Conservation (phyloP, 1,140 invertebrate species). For the Drosophila virilis region DNA sequence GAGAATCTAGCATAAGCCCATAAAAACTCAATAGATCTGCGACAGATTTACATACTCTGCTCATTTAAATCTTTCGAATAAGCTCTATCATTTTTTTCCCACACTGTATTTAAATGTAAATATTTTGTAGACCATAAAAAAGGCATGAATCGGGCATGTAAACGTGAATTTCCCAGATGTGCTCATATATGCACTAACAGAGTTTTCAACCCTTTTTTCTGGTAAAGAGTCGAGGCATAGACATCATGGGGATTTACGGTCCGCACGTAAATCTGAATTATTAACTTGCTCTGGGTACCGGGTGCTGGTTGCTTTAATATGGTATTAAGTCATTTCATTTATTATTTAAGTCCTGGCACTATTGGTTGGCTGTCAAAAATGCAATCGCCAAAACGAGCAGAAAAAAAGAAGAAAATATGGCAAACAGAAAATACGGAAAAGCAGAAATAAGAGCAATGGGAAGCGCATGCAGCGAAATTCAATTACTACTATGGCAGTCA, state of each 20-base stretch:
- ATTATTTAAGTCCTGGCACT: constrained; percentile 68
- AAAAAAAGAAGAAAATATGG: constrained; percentile 3
- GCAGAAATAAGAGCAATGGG: constrained; percentile 23
- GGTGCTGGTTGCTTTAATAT: constrained; percentile 64
- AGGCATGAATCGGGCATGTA: not conserved
- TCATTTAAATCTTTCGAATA: no score
- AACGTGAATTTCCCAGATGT: constrained; percentile 13
- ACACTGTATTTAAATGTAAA: not conserved
- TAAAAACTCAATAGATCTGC: no score
- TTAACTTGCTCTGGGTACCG: constrained; percentile 48
- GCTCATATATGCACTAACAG: constrained; percentile 19
- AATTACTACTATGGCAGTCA: constrained; percentile 58
- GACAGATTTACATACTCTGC: no score
- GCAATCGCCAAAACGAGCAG: constrained; percentile 31
- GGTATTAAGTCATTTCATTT: constrained; percentile 77
- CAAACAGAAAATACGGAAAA: constrained; percentile 12
- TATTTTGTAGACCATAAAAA: not conserved
- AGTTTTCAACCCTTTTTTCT: constrained; percentile 22
- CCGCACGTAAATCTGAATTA: constrained; percentile 51
- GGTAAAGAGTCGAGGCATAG: constrained; percentile 44
- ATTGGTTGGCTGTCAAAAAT: constrained; percentile 70
- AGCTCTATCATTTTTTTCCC: no score
- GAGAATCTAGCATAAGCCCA: no score
- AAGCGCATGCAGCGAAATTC: constrained; percentile 67
- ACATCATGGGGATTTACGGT: constrained; percentile 49